phyloP scores from a whole-genome alignment of 1,140 invertebrate species.

The Pissodes strobi region DNA sequence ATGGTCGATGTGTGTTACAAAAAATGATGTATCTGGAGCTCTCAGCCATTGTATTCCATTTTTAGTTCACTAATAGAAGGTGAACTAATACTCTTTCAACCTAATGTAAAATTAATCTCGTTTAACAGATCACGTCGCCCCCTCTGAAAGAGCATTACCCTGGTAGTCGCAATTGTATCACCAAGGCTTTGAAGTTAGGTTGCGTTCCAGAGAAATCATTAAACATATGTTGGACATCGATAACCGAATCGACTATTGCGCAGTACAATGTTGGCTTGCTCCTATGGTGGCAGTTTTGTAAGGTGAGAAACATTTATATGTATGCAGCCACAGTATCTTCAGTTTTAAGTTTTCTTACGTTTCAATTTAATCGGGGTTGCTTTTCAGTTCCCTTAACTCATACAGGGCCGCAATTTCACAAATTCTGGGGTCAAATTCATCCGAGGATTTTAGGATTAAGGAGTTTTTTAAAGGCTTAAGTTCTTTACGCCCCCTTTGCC shows the following conservation, averaged over 20 bases:
- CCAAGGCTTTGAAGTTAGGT: not conserved
- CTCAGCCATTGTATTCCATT: not conserved
- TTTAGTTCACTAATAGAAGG: not conserved
- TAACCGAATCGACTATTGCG: not conserved
- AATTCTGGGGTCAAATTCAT: too few relatives aligned
- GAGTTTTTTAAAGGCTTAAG: not conserved
- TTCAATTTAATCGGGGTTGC: not conserved
- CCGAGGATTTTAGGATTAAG: conserved; percentile 2
- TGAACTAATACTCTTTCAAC: not conserved
- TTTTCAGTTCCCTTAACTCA: too few relatives aligned
- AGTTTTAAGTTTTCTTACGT: not conserved
- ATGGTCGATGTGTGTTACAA: too few relatives aligned
- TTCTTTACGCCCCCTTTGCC: not conserved
- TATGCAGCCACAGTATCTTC: not conserved
- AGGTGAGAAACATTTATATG: not conserved
- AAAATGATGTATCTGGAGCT: too few relatives aligned
- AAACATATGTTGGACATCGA: not conserved
- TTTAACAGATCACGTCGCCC: not conserved
- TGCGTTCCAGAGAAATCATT: not conserved
- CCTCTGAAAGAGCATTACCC: not conserved
- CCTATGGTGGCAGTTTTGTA: not conserved
- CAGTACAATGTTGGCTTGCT: not conserved
- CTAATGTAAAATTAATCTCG: not conserved
- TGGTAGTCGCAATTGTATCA: not conserved
- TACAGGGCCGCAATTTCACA: not conserved